These are phyloP conservation scores for Asbolus verrucosus DNA, from an alignment of 1,140 invertebrate genomes.

Conservation along the genomic window DNA sequence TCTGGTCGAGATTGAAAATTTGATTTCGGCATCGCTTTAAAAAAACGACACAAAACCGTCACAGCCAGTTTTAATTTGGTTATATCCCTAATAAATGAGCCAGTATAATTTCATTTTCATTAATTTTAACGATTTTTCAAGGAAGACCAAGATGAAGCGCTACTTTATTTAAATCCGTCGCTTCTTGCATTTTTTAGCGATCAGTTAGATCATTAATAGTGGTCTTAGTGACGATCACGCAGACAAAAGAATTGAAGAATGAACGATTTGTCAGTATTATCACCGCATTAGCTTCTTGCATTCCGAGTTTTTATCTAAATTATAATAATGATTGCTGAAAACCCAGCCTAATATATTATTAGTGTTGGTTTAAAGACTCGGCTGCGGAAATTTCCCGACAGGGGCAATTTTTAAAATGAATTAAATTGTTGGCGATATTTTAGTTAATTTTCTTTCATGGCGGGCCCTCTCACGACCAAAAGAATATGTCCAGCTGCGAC, in stretches of 20 bases:
- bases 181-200: slow-evolving; percentile 5
- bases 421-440: slow-evolving; percentile 1
- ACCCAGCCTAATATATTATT: too few relatives aligned
- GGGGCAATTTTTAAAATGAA: too few relatives aligned
- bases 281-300: not conserved
- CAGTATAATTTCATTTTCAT: slow-evolving; percentile 20
- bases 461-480: not conserved
- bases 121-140: slow-evolving; percentile 25
- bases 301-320: too few relatives aligned
- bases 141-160: not conserved
- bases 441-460: slow-evolving; percentile 1
- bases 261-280: slow-evolving; percentile 6
- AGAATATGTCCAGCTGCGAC: slow-evolving; percentile 1
- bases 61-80: slow-evolving; percentile 16
- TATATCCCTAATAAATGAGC: slow-evolving; percentile 12
- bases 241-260: slow-evolving; percentile 2
- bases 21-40: not conserved
- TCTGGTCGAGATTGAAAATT: not conserved
- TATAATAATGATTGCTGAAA: slow-evolving; percentile 7
- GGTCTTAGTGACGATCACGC: not conserved
- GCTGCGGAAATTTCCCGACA: too few relatives aligned
- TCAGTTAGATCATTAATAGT: slow-evolving; percentile 22
- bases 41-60: not conserved
- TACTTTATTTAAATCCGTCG: slow-evolving; percentile 19
- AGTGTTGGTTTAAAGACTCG: too few relatives aligned